phyloP scores from a whole-genome alignment of 2,113 vertebrate genomes.

The Balaeniceps rex region DNA sequence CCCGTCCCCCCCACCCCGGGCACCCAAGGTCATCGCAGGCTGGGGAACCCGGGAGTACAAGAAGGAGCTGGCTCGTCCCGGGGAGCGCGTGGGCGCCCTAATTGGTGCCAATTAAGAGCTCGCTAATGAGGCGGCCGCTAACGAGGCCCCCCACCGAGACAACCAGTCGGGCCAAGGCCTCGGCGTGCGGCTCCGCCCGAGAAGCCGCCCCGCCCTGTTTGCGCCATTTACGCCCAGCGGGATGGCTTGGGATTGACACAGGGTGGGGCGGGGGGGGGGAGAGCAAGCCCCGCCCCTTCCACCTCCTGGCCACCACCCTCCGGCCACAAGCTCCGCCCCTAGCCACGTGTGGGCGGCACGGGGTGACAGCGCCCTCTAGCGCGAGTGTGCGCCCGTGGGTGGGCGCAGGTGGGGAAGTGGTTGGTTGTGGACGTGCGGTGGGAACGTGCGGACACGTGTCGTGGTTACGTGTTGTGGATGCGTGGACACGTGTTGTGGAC shows the following conservation, averaged over 20 bases:
- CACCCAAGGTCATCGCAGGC: not conserved
- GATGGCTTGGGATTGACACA: not conserved
- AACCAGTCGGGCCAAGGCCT: not conserved
- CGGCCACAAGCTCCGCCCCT: not conserved
- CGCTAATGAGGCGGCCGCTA: not conserved
- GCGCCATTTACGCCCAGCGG: not conserved
- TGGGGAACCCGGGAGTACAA: not conserved
- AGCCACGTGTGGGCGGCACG: not conserved
- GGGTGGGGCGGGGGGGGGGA: too few relatives aligned
- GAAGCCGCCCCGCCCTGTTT: not conserved
- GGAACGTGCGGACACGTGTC: too few relatives aligned
- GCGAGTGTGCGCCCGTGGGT: not conserved
- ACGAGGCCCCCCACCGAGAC: not conserved
- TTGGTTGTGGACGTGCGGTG: too few relatives aligned
- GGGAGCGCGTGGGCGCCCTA: not conserved
- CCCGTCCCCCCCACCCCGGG: too few relatives aligned
- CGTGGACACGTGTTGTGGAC: not conserved
- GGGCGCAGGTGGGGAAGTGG: not conserved
- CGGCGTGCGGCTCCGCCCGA: not conserved
- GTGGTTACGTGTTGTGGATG: not conserved
- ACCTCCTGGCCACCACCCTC: not conserved
- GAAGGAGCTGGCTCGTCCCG: not conserved
- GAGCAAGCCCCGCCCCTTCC: not conserved
- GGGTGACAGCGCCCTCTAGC: not conserved
- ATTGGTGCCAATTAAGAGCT: not conserved